Evolutionary conservation across 2,113 vertebrate species (phyloP), one percentile per base, ranked within the genome.

Genomic region (Eudyptes chrysolophus): DNA sequence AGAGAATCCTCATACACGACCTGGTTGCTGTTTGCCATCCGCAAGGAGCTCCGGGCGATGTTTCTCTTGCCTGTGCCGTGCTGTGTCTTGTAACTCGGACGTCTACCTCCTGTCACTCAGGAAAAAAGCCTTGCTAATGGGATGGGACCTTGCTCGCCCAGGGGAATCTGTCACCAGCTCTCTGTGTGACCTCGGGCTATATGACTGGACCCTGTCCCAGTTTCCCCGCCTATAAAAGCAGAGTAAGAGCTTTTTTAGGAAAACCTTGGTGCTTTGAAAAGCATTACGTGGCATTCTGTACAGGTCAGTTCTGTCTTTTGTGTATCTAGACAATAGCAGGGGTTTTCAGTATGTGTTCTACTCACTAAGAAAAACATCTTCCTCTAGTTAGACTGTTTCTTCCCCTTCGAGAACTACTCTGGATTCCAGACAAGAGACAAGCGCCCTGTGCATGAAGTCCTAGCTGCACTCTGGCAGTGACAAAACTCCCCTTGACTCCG

Each of bases 11-110:
- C 10, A 0, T 8, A 4, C 4, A 0, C 9, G n/a, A 7, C 40
- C 40, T 4, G 14, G 51, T 8, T 54, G 65, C 25, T 38, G 48
- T 9, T 51, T 25, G 58, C 40, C 10, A 2, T 5, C 49, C 27
- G 49, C 38, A 6, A 15, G 58, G 34, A 75, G 70, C 60, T 24
- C 60, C 9, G 51, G 34, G 60, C 21, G 11, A 2, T 1, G 16
- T 21, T 75, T 5, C n/a, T 48, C 32, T 48, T 12, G 0, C 2
- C 2, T 0, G 18, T 34, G 29, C 60, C 34, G 44, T 25, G 40
- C 60, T 26, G 0, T 5, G 48, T 27, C 58, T 14, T n/a, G 46
- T 27, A 17, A 32, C 57, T n/a, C 22, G 44, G 68, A 6, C 9
- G 24, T 32, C 42, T 48, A 9, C 79, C 27, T 48, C 34, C 13